These are phyloP conservation scores for Glaucomys volans DNA, from an alignment of 2,113 vertebrate species.

Conservation along the genomic window DNA sequence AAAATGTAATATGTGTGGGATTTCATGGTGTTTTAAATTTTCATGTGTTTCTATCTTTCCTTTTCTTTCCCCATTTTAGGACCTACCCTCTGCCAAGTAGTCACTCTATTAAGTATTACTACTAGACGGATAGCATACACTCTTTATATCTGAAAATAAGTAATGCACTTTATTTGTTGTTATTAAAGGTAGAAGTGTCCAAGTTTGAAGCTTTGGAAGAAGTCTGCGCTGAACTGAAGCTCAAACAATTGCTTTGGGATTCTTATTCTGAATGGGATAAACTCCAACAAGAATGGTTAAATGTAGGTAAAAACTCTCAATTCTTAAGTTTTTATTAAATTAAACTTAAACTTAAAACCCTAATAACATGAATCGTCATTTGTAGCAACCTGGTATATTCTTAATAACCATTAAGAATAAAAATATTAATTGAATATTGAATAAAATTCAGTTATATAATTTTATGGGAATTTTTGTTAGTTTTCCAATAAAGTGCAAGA, in stretches of 20 bases:
- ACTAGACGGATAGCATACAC: background rate
- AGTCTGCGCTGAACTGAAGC: constrained; percentile 87
- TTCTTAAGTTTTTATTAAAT: background rate
- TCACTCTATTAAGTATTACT: constrained; percentile 25
- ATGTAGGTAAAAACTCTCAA: constrained; percentile 82
- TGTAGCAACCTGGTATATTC: background rate
- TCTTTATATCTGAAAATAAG: constrained; percentile 62
- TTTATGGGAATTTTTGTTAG: background rate
- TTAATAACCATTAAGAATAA: constrained; percentile 35
- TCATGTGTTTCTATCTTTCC: background rate
- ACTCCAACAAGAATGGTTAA: constrained; percentile 87
- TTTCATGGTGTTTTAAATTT: background rate
- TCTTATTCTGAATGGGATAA: constrained; percentile 90
- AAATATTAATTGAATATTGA: too few relatives aligned
- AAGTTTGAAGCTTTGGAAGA: constrained; percentile 90
- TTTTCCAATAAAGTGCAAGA: background rate
- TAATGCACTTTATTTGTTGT: constrained; percentile 1
- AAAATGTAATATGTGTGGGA: background rate
- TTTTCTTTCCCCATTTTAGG: constrained; percentile 2
- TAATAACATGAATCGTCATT: background rate
- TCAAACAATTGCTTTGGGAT: constrained; percentile 92
- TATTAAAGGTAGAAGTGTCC: constrained; percentile 90
- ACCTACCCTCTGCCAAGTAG: background rate
- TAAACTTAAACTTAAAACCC: constrained; percentile 16
- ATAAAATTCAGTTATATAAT: background rate